A percentile compares a stretch with the other conserved stretches of the same genome.
Conservation (phyloP, 2,113 vertebrate genomes). For the Platysteira castanea region DNA sequence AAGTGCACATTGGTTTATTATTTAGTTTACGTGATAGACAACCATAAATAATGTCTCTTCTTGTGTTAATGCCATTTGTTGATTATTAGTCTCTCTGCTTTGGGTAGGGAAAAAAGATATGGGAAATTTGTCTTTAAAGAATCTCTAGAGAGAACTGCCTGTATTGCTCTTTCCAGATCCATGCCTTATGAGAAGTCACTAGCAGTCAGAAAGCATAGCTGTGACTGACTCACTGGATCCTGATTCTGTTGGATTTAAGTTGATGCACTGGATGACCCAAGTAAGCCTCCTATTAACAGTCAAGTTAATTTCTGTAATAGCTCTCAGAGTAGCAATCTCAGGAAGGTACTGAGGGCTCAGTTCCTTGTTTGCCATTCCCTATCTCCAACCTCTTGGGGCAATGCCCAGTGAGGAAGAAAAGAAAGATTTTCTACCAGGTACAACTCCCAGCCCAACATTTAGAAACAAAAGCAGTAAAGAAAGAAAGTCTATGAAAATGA, state of each 20-base stretch:
- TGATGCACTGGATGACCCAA: background rate
- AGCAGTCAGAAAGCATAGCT: background rate
- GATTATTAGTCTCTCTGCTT: background rate
- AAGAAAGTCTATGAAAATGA: background rate
- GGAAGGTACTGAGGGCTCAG: background rate
- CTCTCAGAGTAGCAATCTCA: background rate
- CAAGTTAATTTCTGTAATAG: background rate
- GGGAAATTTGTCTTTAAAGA: background rate
- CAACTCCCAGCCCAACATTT: background rate
- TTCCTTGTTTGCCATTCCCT: background rate
- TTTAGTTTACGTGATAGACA: background rate
- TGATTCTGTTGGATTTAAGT: background rate
- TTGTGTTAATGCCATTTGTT: background rate
- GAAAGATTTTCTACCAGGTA: background rate
- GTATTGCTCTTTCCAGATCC: background rate
- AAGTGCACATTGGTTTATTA: background rate
- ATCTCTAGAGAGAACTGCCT: background rate
- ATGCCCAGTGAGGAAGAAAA: background rate
- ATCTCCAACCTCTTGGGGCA: background rate
- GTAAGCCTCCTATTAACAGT: background rate
- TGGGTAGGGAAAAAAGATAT: background rate
- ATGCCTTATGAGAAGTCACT: background rate
- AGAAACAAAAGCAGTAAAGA: background rate
- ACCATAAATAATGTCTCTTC: background rate
- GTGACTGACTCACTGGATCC: background rate